Evolutionary conservation across 2,888 invertebrate species (phyloP), one percentile per base, ranked within the genome.

Genomic region (Zaprionus lineosus): DNA sequence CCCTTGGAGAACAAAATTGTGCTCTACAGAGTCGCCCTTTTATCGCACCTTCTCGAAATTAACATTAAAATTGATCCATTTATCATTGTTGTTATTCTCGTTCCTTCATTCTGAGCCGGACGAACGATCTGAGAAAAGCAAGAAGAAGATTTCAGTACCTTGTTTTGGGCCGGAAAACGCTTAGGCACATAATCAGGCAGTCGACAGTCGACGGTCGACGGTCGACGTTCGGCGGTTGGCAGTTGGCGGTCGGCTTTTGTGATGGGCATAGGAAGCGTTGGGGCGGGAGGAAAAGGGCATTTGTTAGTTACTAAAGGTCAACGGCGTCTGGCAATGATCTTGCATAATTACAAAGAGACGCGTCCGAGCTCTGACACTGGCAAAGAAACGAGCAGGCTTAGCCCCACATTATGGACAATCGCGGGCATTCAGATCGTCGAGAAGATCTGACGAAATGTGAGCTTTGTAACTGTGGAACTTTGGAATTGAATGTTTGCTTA

Each of bases 241-340:
- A 21, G 18, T 4, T 2, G 12, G n/a, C 11, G 12, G 47, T 3
- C 31, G 19, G 8, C n/a, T 28, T 24, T 24, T 24, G 24, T 6
- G 24, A n/a, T n/a, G 12, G 8, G 21, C 5, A 8, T 12, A 3
- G 3, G 18, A 1, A n/a, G 24, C 7, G 1, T 6, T 26, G 7
- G 5, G 5, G 12, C 21, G 7, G 52, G 31, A 8, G 53, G 56
- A 34, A 9, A 34, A 7, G 7, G 43, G 29, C 1, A n/a, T n/a
- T n/a, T n/a, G 18, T 18, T 46, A 29, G 51, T 48, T 59, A 34
- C 44, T 31, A 67, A 71, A 71, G 75, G 75, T 74, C 77, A 75
- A 75, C 74, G 74, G 51, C 75, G 78, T 71, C 71, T 71, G 84
- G 76, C 81, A 85, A 81, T 84, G 84, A 84, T 84, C 84, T 86